Conservation (phyloP, 2,113 vertebrate genomes). For the Siniperca knerii region DNA sequence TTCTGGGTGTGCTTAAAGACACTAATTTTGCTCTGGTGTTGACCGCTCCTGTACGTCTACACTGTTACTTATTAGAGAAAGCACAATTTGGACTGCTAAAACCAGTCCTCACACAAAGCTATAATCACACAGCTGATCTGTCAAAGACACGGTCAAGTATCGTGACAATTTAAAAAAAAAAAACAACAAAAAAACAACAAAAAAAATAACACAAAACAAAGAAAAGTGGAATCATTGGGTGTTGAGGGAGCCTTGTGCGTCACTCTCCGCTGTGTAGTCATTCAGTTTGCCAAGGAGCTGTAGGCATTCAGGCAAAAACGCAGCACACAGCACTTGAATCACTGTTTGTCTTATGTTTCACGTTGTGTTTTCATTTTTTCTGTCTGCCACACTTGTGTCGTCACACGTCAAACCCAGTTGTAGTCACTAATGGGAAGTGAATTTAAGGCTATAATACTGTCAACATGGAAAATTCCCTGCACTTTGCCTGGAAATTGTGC, state of each 20-base stretch:
- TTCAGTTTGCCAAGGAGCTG: constrained; percentile 67
- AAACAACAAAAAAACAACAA: neutral
- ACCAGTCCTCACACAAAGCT: constrained; percentile 60
- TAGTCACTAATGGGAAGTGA: constrained; percentile 35
- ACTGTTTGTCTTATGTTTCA: constrained; percentile 69
- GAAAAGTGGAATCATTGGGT: constrained; percentile 12
- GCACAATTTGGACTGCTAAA: constrained; percentile 78
- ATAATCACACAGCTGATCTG: constrained; percentile 36
- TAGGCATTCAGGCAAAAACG: constrained; percentile 45
- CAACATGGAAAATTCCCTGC: constrained; percentile 62
- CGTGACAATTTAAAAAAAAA: constrained; percentile 7
- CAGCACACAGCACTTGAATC: constrained; percentile 71
- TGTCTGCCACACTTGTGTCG: constrained; percentile 39
- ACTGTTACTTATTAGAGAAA: constrained; percentile 74
- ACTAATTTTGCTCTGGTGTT: constrained; percentile 50
- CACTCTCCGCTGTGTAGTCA: constrained; percentile 48
- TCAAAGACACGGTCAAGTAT: constrained; percentile 68
- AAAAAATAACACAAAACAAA: no score
- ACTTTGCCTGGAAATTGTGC: constrained; percentile 74
- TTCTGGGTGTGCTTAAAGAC: constrained; percentile 59
- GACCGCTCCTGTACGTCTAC: constrained; percentile 51
- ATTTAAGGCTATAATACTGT: constrained; percentile 71
- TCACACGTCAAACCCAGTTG: constrained; percentile 35
- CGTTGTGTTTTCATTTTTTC: constrained; percentile 23
- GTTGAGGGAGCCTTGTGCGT: constrained; percentile 9